Evolutionary conservation across 2,888 invertebrate species (phyloP).

Genomic region (Eristalinus sepulchralis): DNA sequence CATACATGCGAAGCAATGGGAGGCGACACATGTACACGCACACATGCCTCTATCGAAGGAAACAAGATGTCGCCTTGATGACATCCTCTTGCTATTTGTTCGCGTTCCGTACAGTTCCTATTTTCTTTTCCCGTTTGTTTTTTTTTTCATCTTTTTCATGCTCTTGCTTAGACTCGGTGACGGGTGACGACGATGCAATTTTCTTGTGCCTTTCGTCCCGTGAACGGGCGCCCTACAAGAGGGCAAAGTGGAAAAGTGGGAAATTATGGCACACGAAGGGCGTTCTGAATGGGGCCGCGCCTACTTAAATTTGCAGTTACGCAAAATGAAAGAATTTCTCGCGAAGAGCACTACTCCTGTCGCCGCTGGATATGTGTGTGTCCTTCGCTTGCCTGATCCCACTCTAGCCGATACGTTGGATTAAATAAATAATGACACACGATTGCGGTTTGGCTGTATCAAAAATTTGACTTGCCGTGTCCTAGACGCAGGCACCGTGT

Average conservation of each 20-base stretch:
- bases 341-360: conserved; percentile 25
- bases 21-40: conserved; percentile 42
- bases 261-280: conserved; percentile 57
- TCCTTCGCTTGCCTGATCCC: conserved; percentile 44
- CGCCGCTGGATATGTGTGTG: neutral
- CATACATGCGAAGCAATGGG: conserved; percentile 8
- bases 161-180: conserved; percentile 42
- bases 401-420: conserved; percentile 23
- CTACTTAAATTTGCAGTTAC: conserved; percentile 54
- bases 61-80: conserved; percentile 68
- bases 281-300: conserved; percentile 45
- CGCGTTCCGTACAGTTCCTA: conserved; percentile 27
- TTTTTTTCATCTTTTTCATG: conserved; percentile 12
- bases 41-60: conserved; percentile 41
- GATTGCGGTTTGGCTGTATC: neutral
- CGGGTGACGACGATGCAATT: conserved; percentile 60
- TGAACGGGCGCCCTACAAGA: conserved; percentile 13
- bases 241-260: conserved; percentile 40
- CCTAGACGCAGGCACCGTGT: neutral
- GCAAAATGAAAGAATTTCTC: conserved; percentile 53
- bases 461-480: neutral
- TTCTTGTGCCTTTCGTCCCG: conserved; percentile 35
- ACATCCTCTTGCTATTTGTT: conserved; percentile 63
- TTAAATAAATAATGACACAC: conserved; percentile 40
- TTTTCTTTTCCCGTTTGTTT: neutral